Evolutionary conservation across 35 echinoderm and acorn worm genomes (phyloP).

Genomic region (Apostichopus japonicus): DNA sequence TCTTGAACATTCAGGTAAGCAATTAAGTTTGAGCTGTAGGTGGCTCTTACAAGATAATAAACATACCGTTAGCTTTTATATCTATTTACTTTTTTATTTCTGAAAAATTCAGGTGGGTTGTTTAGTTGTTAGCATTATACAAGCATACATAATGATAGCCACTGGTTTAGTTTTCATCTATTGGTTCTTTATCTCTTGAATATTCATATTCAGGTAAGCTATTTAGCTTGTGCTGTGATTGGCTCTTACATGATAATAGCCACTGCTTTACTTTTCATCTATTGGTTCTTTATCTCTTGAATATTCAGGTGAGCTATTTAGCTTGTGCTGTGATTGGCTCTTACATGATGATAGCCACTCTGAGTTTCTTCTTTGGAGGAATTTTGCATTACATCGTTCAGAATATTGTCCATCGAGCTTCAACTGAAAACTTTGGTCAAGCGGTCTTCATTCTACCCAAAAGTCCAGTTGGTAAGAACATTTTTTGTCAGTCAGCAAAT

Average conservation of each 20-base stretch:
- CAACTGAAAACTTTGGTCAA: conserved; percentile 49
- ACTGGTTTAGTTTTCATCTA: too few species aligned
- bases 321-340: conserved; percentile 70
- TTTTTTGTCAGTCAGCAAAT: background rate
- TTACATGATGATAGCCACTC: conserved; percentile 64
- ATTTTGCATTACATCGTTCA: conserved; percentile 74
- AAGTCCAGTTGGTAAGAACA: conserved; percentile 62
- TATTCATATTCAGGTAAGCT: too few species aligned
- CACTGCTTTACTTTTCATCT: too few species aligned
- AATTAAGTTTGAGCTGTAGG: background rate
- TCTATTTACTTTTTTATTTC: background rate
- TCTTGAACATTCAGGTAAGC: background rate
- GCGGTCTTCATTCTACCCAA: conserved; percentile 59
- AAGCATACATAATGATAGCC: too few species aligned
- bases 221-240: background rate
- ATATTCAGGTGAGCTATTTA: too few species aligned
- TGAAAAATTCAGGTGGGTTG: too few species aligned
- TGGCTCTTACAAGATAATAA: background rate
- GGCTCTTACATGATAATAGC: background rate
- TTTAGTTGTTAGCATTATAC: too few species aligned
- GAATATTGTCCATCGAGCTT: conserved; percentile 71
- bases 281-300: background rate
- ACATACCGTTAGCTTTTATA: background rate
- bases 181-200: too few species aligned
- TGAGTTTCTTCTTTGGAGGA: conserved; percentile 76